Evolutionary conservation across 1,140 invertebrate genomes (phyloP).

Genomic region (Periplaneta americana): DNA sequence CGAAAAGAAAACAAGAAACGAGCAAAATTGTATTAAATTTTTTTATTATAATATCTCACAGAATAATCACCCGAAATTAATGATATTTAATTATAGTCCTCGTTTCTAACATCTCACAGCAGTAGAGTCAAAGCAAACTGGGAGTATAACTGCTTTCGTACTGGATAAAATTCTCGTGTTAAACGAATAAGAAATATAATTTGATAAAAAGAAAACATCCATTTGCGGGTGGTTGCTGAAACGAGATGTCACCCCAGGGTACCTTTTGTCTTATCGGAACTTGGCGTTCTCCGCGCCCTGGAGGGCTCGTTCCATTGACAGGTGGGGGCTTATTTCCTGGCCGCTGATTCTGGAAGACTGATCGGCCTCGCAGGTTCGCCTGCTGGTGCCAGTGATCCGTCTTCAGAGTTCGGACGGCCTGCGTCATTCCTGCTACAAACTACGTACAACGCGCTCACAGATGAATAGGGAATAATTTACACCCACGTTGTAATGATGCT

Average conservation of each 20-base stretch:
- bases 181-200: neutral
- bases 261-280: neutral
- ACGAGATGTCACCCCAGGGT: neutral
- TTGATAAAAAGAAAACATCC: neutral
- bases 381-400: neutral
- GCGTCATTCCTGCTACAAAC: neutral
- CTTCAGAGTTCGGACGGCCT: neutral
- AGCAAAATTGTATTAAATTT: no score
- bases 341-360: neutral
- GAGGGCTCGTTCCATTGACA: neutral
- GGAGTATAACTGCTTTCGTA: no score
- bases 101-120: no score
- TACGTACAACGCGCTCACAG: neutral
- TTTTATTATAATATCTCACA: no score
- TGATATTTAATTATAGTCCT: no score
- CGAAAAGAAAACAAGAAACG: no score
- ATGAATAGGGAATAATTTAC: neutral
- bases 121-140: no score
- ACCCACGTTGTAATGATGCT: no score
- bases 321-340: neutral
- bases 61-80: no score
- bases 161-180: no score
- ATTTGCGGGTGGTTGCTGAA: neutral
- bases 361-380: neutral
- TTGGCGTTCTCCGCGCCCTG: neutral